A percentile compares a stretch with the other conserved stretches of the same genome.
These are phyloP conservation scores for Rachycentron canadum DNA, from an alignment of 2,797 vertebrate species.

Conservation along the genomic window DNA sequence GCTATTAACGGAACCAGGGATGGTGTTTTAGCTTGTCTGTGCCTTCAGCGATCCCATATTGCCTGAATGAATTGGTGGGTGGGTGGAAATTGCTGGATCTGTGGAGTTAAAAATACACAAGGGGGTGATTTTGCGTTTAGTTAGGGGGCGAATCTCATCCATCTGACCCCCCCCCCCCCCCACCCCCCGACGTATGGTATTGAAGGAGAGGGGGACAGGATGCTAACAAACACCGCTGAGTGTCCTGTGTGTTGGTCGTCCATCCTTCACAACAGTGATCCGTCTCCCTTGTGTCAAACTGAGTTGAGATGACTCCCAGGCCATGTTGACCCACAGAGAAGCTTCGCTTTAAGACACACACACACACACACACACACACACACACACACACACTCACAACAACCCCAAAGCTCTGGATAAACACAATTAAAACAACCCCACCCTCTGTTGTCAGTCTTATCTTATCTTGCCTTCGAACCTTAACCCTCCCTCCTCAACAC, in stretches of 20 bases:
- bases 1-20: conserved; percentile 67
- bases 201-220: conserved; percentile 74
- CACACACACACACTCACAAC: conserved; percentile 53
- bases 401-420: conserved; percentile 74
- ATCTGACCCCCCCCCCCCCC: conserved; percentile 58
- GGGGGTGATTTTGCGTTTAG: conserved; percentile 77
- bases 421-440: conserved; percentile 77
- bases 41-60: conserved; percentile 58
- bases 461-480: conserved; percentile 80
- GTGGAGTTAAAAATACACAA: conserved; percentile 78
- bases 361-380: conserved; percentile 48
- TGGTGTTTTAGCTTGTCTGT: conserved; percentile 74
- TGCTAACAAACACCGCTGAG: conserved; percentile 70
- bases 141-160: conserved; percentile 75
- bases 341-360: conserved; percentile 57
- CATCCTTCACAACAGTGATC: conserved; percentile 74
- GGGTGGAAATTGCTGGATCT: conserved; percentile 69
- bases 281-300: conserved; percentile 72
- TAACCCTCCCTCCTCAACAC: conserved; percentile 35
- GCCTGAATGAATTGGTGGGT: conserved; percentile 66
- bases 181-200: conserved; percentile 54
- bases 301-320: conserved; percentile 75
- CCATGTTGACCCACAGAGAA: conserved; percentile 75
- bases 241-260: conserved; percentile 71
- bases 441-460: conserved; percentile 79